These are phyloP conservation scores for Notolepis coatsorum DNA, from an alignment of 2,797 vertebrate genomes.

Conservation along the genomic window DNA sequence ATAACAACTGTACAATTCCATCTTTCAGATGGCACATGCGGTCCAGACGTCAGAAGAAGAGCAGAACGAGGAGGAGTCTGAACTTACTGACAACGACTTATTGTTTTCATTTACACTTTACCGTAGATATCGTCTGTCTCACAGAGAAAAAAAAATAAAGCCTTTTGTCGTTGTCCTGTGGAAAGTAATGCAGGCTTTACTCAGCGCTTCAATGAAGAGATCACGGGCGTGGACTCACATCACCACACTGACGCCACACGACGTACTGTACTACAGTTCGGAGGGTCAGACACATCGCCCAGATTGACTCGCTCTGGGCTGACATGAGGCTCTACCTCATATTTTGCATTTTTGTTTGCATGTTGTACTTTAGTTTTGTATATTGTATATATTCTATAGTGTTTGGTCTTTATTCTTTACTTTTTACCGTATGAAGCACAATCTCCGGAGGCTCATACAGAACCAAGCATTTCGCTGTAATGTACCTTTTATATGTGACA, in stretches of 20 bases:
- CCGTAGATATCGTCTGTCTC: neutral
- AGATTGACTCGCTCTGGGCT: neutral
- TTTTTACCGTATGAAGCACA: too few relatives aligned
- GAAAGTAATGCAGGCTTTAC: slow-evolving; percentile 8
- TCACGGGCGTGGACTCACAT: neutral
- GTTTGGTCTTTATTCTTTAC: too few relatives aligned
- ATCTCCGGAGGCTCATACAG: too few relatives aligned
- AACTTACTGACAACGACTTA: too few relatives aligned
- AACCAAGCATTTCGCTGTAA: too few relatives aligned
- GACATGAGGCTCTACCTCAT: too few relatives aligned
- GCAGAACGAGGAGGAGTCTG: slow-evolving; percentile 3
- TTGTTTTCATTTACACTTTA: neutral
- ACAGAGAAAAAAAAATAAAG: neutral
- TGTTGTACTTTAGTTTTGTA: too few relatives aligned
- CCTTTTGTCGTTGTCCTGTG: slow-evolving; percentile 12
- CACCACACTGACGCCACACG: too few relatives aligned
- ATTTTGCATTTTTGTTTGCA: too few relatives aligned
- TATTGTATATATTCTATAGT: too few relatives aligned
- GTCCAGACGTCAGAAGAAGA: slow-evolving; percentile 20
- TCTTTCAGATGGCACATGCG: slow-evolving; percentile 54
- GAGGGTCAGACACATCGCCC: neutral
- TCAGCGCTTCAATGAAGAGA: neutral
- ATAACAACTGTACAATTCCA: slow-evolving; percentile 51
- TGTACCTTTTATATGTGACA: too few relatives aligned
- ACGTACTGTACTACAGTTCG: neutral